Base-by-base conservation (phyloP, 2,888 invertebrate genomes). In the Tipula confusa region DNA sequence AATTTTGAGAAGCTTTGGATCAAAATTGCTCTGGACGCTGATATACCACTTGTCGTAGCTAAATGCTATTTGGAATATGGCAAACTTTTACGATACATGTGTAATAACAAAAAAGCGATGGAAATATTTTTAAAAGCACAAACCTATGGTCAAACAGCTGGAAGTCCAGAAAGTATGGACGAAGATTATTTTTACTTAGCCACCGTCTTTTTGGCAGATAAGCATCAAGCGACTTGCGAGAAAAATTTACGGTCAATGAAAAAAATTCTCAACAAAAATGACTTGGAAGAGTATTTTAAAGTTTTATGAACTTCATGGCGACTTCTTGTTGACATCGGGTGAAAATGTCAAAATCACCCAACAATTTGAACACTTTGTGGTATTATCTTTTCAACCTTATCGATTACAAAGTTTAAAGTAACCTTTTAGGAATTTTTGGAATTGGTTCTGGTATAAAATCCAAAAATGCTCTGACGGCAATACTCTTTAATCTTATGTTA, bases 1-100 rank as follows among this genome's bases (percentile, higher is more conserved):
- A 81, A 81, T 31, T 83, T 29, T 43, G 80, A 80, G 0, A 81
- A 84, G 31, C 81, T 29, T 9, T 79, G 83, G n/a, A 28, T 84
- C 6, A 83, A 84, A 83, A n/a, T 81, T 48, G 84, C 84, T n/a
- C 11, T 83, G 15, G 82, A 84, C 48, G 83, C 83, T 13, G 84
- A 83, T 31, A 83, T 82, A 31, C 82, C 80, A 36, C 29, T 15
- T 13, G 83, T 38, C 24, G 82, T 83, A 79, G 43, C 79, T 11
- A 11, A 82, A 43, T 83, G 83, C 15, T 84, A 84, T 31, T 28
- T 84, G 7, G 64, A 84, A n/a, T 36, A 82, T 24, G 84, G 84
- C 3, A 82, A 80, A 33, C 36, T 79, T 9, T 82, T 82, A 43
- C 33, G 82, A 31, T 28, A 82, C 11, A 36, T n/a, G 9, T 29